These are phyloP conservation scores for Hydra vulgaris DNA, from an alignment of 30 jellyfish, hydroid and myxozoan species.

Conservation along the genomic window DNA sequence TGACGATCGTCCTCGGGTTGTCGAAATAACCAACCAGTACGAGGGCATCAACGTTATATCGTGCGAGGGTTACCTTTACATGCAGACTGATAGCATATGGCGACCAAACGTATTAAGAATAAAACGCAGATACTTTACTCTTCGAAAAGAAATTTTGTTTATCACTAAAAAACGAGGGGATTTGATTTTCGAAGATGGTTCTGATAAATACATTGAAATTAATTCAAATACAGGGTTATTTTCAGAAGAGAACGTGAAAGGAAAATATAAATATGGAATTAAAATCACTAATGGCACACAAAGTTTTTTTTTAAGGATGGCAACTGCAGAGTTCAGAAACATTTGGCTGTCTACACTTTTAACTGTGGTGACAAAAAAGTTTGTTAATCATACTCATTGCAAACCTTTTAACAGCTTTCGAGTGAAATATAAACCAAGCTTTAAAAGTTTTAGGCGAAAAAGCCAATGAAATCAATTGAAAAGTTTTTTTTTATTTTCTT, in stretches of 20 bases:
- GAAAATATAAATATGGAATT: slow-evolving; percentile 7
- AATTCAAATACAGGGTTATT: slow-evolving; percentile 26
- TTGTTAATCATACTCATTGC: slow-evolving; percentile 11
- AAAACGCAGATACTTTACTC: slow-evolving; percentile 30
- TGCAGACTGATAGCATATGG: slow-evolving; percentile 24
- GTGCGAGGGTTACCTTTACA: slow-evolving; percentile 34
- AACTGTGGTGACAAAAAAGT: slow-evolving; percentile 19
- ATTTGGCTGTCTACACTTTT: slow-evolving; percentile 25
- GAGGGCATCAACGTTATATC: slow-evolving; percentile 9
- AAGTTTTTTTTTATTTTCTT: too few species aligned
- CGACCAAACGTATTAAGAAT: neutral
- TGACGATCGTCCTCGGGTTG: neutral
- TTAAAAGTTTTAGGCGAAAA: neutral
- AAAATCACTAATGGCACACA: slow-evolving; percentile 28
- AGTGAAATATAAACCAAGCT: neutral
- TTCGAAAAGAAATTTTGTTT: slow-evolving; percentile 9
- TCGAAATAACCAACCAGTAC: slow-evolving; percentile 14
- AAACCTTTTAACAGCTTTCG: slow-evolving; percentile 20
- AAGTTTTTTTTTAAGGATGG: slow-evolving; percentile 4
- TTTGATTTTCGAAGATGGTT: slow-evolving; percentile 26
- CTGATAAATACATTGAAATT: slow-evolving; percentile 8
- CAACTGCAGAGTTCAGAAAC: slow-evolving; percentile 21
- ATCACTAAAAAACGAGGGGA: slow-evolving; percentile 27
- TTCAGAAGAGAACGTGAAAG: slow-evolving; percentile 22
- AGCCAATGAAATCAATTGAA: neutral